Evolutionary conservation across 2,113 vertebrate species (phyloP), one percentile per base, ranked within the genome.

Genomic region (Serilophus lunatus): DNA sequence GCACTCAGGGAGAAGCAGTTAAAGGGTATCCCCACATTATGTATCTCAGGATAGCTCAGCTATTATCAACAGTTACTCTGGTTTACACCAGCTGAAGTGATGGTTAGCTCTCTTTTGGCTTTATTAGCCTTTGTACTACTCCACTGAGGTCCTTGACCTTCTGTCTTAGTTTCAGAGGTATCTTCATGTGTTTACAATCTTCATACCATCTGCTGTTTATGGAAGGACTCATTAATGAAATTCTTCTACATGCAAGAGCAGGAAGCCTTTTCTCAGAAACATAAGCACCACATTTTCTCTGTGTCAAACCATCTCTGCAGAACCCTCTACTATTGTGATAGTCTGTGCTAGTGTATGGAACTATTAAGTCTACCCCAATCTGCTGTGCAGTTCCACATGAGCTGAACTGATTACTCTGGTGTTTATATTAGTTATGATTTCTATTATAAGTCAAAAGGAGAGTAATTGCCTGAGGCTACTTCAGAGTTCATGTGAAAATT

Each of bases 201-300:
- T 50, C 56, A 51, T 18, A 49, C 69, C 77, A 76, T 96, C 89
- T 98, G 91, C 49, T 96, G 33, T 79, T 95, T 92, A 44, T 61
- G 63, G 59, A 72, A 81, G 93, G 74, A 87, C 54, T 96, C 82
- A 86, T 63, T 91, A 91, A 68, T 47, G 50, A 79, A 88, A 80
- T 90, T 24, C 61, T 72, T 42, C n/a, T 61, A 57, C 26, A 33
- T 13, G 28, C 18, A 51, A 76, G 33, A 94, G 20, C 64, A 76
- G 60, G 57, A 69, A 69, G 18, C 29, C 38, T 42, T 81, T 95
- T 40, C 60, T 69, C 68, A 68, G 70, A 54, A 82, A 15, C 25
- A 88, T 22, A 79, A 53, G 4, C 36, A 25, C 26, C 18, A 1
- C 18, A 33, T 71, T 69, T 88, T 80, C n/a, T 9, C 20, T 36